phyloP scores from a whole-genome alignment of 2,113 vertebrate genomes.

The Rhabdornis inornatus region DNA sequence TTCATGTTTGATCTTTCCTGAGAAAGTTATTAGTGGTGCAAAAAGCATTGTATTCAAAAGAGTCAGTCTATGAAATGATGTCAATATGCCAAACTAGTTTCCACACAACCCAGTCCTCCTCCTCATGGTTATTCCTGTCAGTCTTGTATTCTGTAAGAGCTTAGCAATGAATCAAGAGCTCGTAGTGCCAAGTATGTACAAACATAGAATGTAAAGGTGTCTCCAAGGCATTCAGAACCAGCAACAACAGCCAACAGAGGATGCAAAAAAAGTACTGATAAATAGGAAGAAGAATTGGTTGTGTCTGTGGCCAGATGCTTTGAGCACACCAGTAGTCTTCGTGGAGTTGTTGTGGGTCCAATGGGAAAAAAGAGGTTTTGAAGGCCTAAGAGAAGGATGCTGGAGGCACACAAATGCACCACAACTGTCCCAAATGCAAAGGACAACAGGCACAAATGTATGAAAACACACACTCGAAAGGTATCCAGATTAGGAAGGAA shows the following conservation, averaged over 20 bases:
- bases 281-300: not conserved
- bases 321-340: not conserved
- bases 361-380: not conserved
- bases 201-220: not conserved
- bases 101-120: not conserved
- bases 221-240: not conserved
- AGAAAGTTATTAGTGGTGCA: not conserved
- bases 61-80: not conserved
- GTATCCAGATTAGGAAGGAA: not conserved
- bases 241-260: not conserved
- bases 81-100: not conserved
- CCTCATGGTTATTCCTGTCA: not conserved
- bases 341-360: not conserved
- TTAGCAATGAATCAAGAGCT: not conserved
- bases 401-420: not conserved
- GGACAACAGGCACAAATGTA: not conserved
- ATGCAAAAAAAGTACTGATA: not conserved
- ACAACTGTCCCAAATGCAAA: not conserved
- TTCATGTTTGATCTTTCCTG: not conserved
- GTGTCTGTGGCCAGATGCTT: not conserved
- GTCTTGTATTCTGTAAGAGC: not conserved
- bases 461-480: not conserved
- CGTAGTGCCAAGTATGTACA: not conserved
- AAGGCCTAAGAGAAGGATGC: not conserved
- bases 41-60: not conserved